These are phyloP conservation scores for Tiaroga cobitis DNA, from an alignment of 2,797 vertebrate species.

Conservation along the genomic window DNA sequence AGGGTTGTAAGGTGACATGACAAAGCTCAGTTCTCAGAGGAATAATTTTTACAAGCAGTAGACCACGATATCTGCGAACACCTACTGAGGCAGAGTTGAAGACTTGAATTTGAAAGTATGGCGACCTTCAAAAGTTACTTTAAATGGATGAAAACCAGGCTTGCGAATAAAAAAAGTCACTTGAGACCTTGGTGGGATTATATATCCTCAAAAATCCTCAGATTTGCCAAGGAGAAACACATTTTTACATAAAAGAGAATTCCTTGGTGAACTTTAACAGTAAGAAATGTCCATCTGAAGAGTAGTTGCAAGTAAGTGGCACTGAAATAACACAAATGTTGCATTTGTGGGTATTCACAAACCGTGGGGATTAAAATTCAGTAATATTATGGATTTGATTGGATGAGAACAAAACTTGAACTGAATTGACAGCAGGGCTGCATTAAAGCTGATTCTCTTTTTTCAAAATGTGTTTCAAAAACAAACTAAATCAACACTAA, in stretches of 20 bases:
- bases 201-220: not conserved
- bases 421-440: not conserved
- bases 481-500: not conserved
- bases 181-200: not conserved
- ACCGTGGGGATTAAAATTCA: not conserved
- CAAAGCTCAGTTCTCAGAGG: slow-evolving; percentile 1
- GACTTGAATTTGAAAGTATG: slow-evolving; percentile 35
- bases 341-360: not conserved
- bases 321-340: not conserved
- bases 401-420: not conserved
- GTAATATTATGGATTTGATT: not conserved
- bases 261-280: not conserved
- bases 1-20: not conserved
- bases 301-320: not conserved
- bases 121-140: slow-evolving; percentile 18
- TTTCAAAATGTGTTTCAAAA: not conserved
- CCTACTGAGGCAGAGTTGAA: not conserved
- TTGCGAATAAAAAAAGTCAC: not conserved
- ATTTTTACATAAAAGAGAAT: not conserved
- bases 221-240: not conserved
- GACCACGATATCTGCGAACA: not conserved
- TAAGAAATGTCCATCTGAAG: not conserved
- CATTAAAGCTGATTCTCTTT: no score
- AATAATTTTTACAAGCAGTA: not conserved
- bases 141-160: slow-evolving; percentile 2